Conservation (phyloP, 2,888 invertebrate genomes). For the Drosophila nigricruria region DNA sequence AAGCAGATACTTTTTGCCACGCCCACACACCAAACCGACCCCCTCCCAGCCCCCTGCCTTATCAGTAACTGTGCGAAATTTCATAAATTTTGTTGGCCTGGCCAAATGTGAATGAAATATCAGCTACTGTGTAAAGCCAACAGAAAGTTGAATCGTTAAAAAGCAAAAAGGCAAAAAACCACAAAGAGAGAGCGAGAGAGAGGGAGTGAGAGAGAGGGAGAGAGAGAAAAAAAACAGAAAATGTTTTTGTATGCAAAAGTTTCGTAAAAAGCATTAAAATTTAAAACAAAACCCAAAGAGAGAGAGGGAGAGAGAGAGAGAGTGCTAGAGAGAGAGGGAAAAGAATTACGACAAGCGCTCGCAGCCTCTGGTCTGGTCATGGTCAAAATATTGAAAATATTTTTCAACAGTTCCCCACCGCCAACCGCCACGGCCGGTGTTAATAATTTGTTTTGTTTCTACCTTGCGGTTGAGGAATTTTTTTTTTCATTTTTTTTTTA, state of each 20-base stretch:
- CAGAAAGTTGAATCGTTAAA: slow-evolving; percentile 73
- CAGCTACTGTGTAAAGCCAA: slow-evolving; percentile 38
- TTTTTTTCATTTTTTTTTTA: slow-evolving; percentile 31
- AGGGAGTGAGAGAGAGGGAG: background rate
- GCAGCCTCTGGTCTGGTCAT: slow-evolving; percentile 30
- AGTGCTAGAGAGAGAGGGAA: background rate
- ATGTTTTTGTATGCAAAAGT: slow-evolving; percentile 51
- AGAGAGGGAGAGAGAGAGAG: background rate
- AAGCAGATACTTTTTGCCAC: slow-evolving; percentile 60
- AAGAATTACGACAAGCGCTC: slow-evolving; percentile 27
- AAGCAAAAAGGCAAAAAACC: slow-evolving; percentile 33
- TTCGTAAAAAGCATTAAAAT: slow-evolving; percentile 71
- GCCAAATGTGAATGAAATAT: slow-evolving; percentile 58
- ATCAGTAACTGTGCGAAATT: slow-evolving; percentile 58
- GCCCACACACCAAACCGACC: background rate
- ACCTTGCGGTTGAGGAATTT: slow-evolving; percentile 57
- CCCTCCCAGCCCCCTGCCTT: background rate
- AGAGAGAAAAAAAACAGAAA: slow-evolving; percentile 6
- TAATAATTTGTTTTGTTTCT: slow-evolving; percentile 64
- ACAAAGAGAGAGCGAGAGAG: background rate
- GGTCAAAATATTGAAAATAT: slow-evolving; percentile 53
- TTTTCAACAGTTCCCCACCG: slow-evolving; percentile 7
- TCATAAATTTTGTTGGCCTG: slow-evolving; percentile 58
- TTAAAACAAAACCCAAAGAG: slow-evolving; percentile 41
- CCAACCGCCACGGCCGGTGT: slow-evolving; percentile 16